Evolutionary conservation across 2,797 vertebrate genomes (phyloP), one percentile per base, ranked within the genome.

Genomic region (Fistularia commersonii): DNA sequence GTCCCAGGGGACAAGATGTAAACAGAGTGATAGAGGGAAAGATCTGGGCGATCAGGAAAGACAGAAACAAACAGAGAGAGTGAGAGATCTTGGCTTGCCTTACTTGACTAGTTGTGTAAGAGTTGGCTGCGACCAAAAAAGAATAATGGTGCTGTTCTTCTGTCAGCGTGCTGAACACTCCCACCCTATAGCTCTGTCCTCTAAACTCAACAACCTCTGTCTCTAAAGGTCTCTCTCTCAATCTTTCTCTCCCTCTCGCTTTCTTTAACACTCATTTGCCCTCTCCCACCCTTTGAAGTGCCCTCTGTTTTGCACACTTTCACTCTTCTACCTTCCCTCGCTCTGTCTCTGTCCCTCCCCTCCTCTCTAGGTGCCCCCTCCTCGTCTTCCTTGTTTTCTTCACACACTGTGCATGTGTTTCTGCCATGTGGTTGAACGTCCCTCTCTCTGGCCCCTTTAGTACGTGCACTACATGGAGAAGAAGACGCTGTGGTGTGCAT

Each of bases 401-500:
- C 77, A 68, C 74, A 71, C 68, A 84, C 71, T 54, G 60, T 80
- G 72, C 74, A 65, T 80, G 79, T 80, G 78, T 77, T 74, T 80
- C 72, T 87, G 80, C 78, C 83, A 84, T 84, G 81, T 86, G 76
- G 75, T 79, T 87, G 76, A 84, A 63, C 53, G 81, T 87, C 78
- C 84, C 73, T 84, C 74, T 84, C 68, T 61, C 69, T 83, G 72
- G 79, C 78, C 79, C 66, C 76, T 52, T 47, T 90, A 94, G 94
- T 94, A 91, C 76, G 91, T 93, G 66, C 81, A 48, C 64, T 91
- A 90, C 79, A 84, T 90, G 86, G 91, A 95, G 87, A 93, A 91
- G 65, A 93, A 89, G 76, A 89, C 91, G 70, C 90, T 93, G 72
- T 93, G 92, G 91, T 94, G 93, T 66, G 88, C 90, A 87, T 96